These are phyloP conservation scores for Heliopora coerulea DNA, from an alignment of 92 coral and sea anemone species.

Conservation along the genomic window DNA sequence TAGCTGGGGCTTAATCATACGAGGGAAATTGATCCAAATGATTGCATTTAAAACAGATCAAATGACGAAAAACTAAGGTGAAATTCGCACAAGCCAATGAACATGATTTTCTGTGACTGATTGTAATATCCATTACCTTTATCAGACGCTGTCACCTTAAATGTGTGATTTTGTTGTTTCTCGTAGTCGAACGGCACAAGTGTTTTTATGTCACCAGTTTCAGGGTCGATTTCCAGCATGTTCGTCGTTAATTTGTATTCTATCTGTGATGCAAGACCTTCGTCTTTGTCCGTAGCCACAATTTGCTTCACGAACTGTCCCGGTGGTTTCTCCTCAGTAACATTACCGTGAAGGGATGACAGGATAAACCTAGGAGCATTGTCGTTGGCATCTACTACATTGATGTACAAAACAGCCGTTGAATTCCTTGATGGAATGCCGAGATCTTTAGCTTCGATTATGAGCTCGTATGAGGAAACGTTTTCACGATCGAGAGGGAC, in stretches of 20 bases:
- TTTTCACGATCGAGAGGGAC: constrained; percentile 66
- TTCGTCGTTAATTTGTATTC: constrained; percentile 52
- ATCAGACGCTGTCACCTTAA: constrained; percentile 71
- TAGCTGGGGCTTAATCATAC: no score
- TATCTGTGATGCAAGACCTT: constrained; percentile 66
- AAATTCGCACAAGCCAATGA: no score
- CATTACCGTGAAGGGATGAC: constrained; percentile 63
- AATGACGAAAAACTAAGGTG: no score
- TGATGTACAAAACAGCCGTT: constrained; percentile 55
- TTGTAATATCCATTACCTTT: constrained; percentile 47
- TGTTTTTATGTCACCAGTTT: constrained; percentile 68
- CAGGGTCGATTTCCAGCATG: constrained; percentile 57
- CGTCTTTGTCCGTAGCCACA: constrained; percentile 75
- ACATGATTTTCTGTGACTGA: no score
- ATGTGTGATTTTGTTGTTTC: constrained; percentile 58
- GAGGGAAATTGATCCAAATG: no score
- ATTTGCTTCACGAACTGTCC: constrained; percentile 70
- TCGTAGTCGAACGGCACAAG: constrained; percentile 72
- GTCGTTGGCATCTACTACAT: constrained; percentile 73
- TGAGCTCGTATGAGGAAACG: constrained; percentile 52
- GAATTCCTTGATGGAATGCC: constrained; percentile 63
- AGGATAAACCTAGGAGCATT: constrained; percentile 63
- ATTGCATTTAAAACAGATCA: no score
- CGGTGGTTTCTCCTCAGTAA: constrained; percentile 69
- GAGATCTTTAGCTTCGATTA: constrained; percentile 63